Evolutionary conservation across 2,888 invertebrate genomes (phyloP), one percentile per base, ranked within the genome.

Genomic region (Hesperia comma): DNA sequence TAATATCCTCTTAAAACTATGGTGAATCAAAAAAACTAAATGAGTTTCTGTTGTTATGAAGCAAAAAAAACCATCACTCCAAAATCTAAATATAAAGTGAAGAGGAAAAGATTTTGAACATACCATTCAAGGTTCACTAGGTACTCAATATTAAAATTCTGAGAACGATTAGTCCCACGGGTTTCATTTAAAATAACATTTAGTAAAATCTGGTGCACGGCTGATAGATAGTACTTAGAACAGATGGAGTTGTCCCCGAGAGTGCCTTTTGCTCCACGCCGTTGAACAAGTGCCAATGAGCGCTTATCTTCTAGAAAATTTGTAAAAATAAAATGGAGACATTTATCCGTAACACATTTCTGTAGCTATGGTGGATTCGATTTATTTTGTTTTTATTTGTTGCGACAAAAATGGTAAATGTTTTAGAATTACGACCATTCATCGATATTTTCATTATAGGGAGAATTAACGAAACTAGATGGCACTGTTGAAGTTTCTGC

Each of bases 271-370:
- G 85, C 83, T 85, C 73, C 86, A 83, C 85, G 74, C 81, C 81
- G 89, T 88, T 90, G 85, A 90, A 85, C 89, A 86, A 82, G 82
- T 84, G 87, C 88, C 90, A 88, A 88, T 86, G 83, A 83, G 82
- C 81, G 80, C 81, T 81, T 79, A 84, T 86, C 82, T 85, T 77
- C 73, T 63, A 72, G 70, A 66, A 68, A 70, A 67, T 71, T 71
- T 69, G 74, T 72, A 55, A 67, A 66, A 66, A 64, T 53, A 60
- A 66, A 64, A 49, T 33, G 60, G 33, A 54, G 66, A 66, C 43
- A 60, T 66, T 57, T 60, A 43, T 53, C 26, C 41, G 57, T 33
- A 75, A 75, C 74, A 53, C 43, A 33, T 54, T 41, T 53, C 53
- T 43, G 49, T 14, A 26, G 32, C 10, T 51, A 43, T 15, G 10